Percentiles rank a stretch among this genome's conserved stretches.
These are phyloP conservation scores for Phymastichus coffea DNA, from an alignment of 1,140 invertebrate genomes.

Conservation along the genomic window DNA sequence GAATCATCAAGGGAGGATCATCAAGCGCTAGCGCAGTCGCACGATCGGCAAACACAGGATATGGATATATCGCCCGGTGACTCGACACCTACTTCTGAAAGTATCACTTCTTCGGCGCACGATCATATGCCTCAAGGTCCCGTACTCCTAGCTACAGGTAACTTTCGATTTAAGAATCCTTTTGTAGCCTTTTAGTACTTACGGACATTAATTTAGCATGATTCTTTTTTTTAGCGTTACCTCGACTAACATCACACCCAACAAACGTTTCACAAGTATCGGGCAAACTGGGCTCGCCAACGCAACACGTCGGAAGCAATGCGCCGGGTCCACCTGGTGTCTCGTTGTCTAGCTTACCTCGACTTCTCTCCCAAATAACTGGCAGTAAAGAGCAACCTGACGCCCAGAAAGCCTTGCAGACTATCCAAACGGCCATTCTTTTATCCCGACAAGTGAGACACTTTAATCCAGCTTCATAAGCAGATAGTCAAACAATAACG, in stretches of 20 bases:
- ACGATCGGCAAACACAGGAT: slow-evolving; percentile 63
- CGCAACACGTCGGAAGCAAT: slow-evolving; percentile 54
- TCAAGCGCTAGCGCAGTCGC: slow-evolving; percentile 33
- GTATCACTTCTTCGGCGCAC: slow-evolving; percentile 48
- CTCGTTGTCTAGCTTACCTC: slow-evolving; percentile 56
- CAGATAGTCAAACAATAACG: too few species aligned
- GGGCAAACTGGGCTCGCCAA: slow-evolving; percentile 56
- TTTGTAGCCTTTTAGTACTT: not conserved
- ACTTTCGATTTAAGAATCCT: slow-evolving; percentile 5
- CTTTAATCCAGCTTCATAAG: not conserved
- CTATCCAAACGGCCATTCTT: slow-evolving; percentile 62
- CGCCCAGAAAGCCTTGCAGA: slow-evolving; percentile 62
- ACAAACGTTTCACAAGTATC: slow-evolving; percentile 50
- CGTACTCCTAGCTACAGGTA: slow-evolving; percentile 64
- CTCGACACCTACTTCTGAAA: slow-evolving; percentile 76
- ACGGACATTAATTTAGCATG: not conserved
- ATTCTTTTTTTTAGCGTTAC: slow-evolving; percentile 57
- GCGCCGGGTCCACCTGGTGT: slow-evolving; percentile 59
- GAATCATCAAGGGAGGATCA: slow-evolving; percentile 13
- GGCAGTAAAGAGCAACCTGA: slow-evolving; percentile 57
- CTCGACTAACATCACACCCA: slow-evolving; percentile 66
- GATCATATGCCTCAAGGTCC: slow-evolving; percentile 58
- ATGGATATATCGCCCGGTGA: slow-evolving; percentile 87
- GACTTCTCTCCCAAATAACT: slow-evolving; percentile 59
- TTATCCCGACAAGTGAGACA: slow-evolving; percentile 55